Base-by-base conservation (phyloP, 2,797 vertebrate species). In the Pipistrellus pipistrellus region DNA sequence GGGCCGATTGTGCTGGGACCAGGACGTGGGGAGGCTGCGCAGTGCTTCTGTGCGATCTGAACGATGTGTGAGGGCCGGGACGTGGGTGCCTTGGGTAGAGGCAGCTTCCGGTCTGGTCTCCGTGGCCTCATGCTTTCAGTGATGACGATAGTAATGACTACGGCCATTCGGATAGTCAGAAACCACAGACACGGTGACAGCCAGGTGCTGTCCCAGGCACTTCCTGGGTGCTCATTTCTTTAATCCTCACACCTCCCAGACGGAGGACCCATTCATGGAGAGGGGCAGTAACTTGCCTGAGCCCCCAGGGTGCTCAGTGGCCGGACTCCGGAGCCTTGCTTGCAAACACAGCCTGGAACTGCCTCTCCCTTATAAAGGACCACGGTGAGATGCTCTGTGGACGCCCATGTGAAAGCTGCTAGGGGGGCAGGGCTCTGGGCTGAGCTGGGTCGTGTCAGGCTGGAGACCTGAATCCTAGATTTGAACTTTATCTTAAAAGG, bases 11-110 rank as follows among this genome's bases (percentile, higher is more conserved):
- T 41, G 38, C 38, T 41, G 38, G 38, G 38, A 41, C 38, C 38
- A 41, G 41, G 27, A 2, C 0, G 8, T 15, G 8, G 32, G 8
- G 55, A 6, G 25, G 1, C 11, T 9, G 21, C n/a, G 9, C 9
- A 0, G 4, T 2, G 27, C 21, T 9, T 10, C 32, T 53, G 2
- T 13, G 0, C 2, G 14, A 12, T 44, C 46, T 32, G 3, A 8
- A n/a, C 14, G 25, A 14, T 0, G 4, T 25, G 13, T 23, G 11
- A 62, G 51, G 64, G 18, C 4, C n/a, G 25, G 59, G 20, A 4
- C 25, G 23, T 11, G 11, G 51, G 30, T 14, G 21, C 23, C 9
- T 0, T 55, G 1, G 32, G 13, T 30, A n/a, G 57, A 59, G 57
- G 41, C 27, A 30, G 8, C n/a, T 27, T 62, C 44, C 8, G 14